A percentile compares a stretch with the other conserved stretches of the same genome.
Evolutionary conservation across 2,888 invertebrate species (phyloP).

Genomic region (Magallana nippona): DNA sequence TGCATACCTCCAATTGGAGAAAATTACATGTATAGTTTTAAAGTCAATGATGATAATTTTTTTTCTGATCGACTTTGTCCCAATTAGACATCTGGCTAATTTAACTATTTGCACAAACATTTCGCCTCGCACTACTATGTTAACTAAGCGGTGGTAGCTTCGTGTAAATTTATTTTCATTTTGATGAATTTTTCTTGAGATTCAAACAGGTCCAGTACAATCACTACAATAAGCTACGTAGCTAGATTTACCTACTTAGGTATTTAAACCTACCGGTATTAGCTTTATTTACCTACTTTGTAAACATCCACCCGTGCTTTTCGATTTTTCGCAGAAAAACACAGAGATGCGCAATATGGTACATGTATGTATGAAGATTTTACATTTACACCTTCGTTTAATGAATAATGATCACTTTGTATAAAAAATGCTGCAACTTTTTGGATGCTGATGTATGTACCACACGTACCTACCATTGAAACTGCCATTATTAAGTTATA

Average conservation of each 20-base stretch:
- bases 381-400: too few relatives aligned
- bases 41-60: too few relatives aligned
- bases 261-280: not conserved
- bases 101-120: too few relatives aligned
- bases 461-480: not conserved
- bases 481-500: not conserved
- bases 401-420: not conserved
- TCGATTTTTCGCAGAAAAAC: constrained; percentile 3
- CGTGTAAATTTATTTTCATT: too few relatives aligned
- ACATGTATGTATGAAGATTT: constrained; percentile 3
- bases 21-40: too few relatives aligned
- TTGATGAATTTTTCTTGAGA: too few relatives aligned
- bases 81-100: too few relatives aligned
- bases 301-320: not conserved
- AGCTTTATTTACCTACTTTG: not conserved
- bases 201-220: too few relatives aligned
- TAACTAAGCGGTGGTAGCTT: too few relatives aligned
- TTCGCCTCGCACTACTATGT: too few relatives aligned
- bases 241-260: constrained; percentile 13
- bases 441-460: not conserved
- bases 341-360: not conserved
- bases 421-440: not conserved
- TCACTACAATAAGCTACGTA: constrained; percentile 4
- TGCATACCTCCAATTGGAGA: too few relatives aligned
- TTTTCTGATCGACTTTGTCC: too few relatives aligned